Evolutionary conservation across 2,888 invertebrate species (phyloP).

Genomic region (Cyaniris semiargus): DNA sequence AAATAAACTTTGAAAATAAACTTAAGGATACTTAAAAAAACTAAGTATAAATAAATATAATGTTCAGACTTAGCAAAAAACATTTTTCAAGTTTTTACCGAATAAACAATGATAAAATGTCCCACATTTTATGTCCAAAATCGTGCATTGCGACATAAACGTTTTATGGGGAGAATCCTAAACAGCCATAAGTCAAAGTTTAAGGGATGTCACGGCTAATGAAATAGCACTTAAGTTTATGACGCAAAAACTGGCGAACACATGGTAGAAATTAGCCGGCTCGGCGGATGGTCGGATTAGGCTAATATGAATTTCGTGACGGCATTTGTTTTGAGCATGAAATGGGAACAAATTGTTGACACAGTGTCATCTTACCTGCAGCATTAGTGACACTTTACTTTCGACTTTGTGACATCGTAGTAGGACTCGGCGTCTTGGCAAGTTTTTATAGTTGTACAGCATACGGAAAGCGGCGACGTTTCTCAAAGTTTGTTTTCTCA

Average conservation of each 20-base stretch:
- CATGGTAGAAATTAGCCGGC: constrained; percentile 69
- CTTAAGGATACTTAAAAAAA: not conserved
- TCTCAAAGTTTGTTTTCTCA: constrained; percentile 59
- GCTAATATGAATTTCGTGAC: constrained; percentile 73
- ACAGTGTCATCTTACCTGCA: constrained; percentile 72
- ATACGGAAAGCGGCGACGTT: constrained; percentile 66
- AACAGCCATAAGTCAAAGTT: constrained; percentile 36
- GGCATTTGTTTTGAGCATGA: constrained; percentile 72
- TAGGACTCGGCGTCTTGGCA: constrained; percentile 42
- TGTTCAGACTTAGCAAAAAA: no score
- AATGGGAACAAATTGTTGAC: constrained; percentile 77
- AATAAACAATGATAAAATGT: not conserved
- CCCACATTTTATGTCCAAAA: constrained; percentile 1
- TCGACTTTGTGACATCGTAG: constrained; percentile 44
- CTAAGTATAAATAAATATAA: no score
- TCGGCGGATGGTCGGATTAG: constrained; percentile 71
- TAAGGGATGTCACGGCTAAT: constrained; percentile 61
- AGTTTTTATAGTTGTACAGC: constrained; percentile 54
- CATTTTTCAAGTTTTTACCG: not conserved
- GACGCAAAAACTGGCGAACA: constrained; percentile 70
- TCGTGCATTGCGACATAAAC: not conserved
- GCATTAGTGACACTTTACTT: constrained; percentile 51
- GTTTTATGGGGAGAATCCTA: constrained; percentile 11
- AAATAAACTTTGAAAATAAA: not conserved
- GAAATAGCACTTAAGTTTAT: constrained; percentile 73